Percentiles rank a stretch among this genome's conserved stretches.
Evolutionary conservation across 2,797 vertebrate species (phyloP).

Genomic region (Podarcis siculus): DNA sequence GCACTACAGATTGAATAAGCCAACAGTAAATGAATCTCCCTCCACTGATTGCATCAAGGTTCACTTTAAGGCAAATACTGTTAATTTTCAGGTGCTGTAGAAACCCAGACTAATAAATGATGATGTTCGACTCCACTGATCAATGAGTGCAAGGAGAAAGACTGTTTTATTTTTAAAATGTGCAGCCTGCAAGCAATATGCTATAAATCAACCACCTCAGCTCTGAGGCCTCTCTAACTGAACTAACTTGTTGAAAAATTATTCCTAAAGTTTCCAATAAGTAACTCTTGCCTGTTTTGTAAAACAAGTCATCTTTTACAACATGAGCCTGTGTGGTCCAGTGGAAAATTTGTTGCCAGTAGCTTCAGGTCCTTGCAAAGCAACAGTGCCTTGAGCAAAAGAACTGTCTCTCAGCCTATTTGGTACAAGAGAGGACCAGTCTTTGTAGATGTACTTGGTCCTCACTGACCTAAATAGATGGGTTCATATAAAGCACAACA

Average conservation of each 20-base stretch:
- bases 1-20: conserved; percentile 40
- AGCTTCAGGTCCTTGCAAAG: neutral
- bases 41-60: conserved; percentile 37
- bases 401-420: neutral
- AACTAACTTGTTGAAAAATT: neutral
- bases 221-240: neutral
- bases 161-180: conserved; percentile 27
- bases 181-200: neutral
- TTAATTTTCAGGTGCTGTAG: conserved; percentile 31
- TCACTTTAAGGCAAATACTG: conserved; percentile 32
- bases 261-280: neutral
- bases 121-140: neutral
- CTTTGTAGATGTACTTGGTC: neutral
- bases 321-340: neutral
- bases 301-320: neutral
- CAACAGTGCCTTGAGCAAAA: neutral
- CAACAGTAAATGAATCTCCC: conserved; percentile 50
- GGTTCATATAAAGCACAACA: neutral
- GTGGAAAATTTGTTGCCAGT: neutral
- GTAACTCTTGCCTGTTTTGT: neutral
- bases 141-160: neutral
- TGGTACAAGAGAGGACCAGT: neutral
- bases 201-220: neutral
- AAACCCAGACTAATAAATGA: conserved; percentile 36
- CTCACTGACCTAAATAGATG: neutral